These are phyloP conservation scores for Triplophysa rosa DNA, from an alignment of 2,113 vertebrate genomes.

Conservation along the genomic window DNA sequence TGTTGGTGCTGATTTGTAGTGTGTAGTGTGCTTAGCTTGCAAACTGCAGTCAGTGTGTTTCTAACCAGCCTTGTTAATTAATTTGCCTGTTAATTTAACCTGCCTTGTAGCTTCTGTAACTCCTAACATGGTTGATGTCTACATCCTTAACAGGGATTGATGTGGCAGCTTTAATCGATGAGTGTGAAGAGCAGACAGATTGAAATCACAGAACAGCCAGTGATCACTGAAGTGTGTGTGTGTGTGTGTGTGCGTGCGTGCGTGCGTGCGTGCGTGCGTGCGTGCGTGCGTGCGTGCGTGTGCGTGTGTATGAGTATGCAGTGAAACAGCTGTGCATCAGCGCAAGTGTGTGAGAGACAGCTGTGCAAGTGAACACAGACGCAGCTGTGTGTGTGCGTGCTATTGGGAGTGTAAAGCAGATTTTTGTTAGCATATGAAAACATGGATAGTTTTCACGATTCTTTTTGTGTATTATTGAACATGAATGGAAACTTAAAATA, in stretches of 20 bases:
- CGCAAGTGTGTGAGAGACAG: slow-evolving; percentile 14
- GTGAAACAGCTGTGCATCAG: slow-evolving; percentile 19
- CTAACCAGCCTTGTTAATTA: slow-evolving; percentile 57
- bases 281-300: slow-evolving; percentile 31
- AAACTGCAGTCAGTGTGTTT: slow-evolving; percentile 38
- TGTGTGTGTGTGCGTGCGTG: slow-evolving; percentile 34
- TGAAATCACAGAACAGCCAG: slow-evolving; percentile 54
- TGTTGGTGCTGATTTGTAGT: slow-evolving; percentile 9
- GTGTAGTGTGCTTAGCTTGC: slow-evolving; percentile 13
- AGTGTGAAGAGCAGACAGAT: slow-evolving; percentile 26
- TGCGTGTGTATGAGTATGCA: slow-evolving; percentile 21
- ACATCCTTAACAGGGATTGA: neutral
- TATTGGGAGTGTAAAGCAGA: neutral
- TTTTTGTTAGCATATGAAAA: too few relatives aligned
- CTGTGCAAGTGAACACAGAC: slow-evolving; percentile 34
- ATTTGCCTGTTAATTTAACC: slow-evolving; percentile 59
- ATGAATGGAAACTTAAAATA: neutral
- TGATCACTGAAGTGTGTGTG: slow-evolving; percentile 48
- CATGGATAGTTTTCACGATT: neutral
- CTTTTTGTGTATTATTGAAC: slow-evolving; percentile 17
- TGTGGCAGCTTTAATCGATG: slow-evolving; percentile 31
- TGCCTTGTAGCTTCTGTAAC: slow-evolving; percentile 48
- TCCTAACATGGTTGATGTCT: slow-evolving; percentile 23
- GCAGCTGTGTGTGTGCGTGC: slow-evolving; percentile 34
- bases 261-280: slow-evolving; percentile 28